These are phyloP conservation scores for Agrypnus murinus DNA, from an alignment of 2,888 invertebrate species.

Conservation along the genomic window DNA sequence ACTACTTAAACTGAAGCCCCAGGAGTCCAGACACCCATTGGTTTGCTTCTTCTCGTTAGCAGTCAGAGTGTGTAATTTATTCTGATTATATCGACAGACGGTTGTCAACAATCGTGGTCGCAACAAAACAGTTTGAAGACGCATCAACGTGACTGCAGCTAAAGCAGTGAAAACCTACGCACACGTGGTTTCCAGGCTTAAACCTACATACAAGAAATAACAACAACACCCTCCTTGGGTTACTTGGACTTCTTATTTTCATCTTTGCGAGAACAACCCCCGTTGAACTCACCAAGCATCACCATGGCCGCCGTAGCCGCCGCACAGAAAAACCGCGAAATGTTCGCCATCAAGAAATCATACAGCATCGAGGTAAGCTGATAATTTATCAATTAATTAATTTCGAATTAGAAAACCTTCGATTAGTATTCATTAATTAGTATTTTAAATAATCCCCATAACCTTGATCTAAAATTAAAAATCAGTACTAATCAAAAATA, in stretches of 20 bases:
- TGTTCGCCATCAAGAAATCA: slow-evolving; percentile 97
- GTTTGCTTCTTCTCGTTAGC: slow-evolving; percentile 66
- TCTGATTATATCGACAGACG: slow-evolving; percentile 68
- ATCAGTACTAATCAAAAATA: no score
- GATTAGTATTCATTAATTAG: no score
- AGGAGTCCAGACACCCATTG: slow-evolving; percentile 65
- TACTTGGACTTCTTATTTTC: slow-evolving; percentile 18
- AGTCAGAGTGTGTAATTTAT: slow-evolving; percentile 62
- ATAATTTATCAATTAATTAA: background rate
- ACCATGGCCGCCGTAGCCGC: slow-evolving; percentile 90
- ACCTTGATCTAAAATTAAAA: no score
- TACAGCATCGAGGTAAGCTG: slow-evolving; percentile 96
- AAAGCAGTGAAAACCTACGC: slow-evolving; percentile 70
- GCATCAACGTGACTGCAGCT: slow-evolving; percentile 75
- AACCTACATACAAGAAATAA: slow-evolving; percentile 44
- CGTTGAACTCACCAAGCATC: slow-evolving; percentile 37
- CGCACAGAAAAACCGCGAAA: slow-evolving; percentile 95
- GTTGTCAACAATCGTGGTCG: slow-evolving; percentile 75
- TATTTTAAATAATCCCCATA: no score
- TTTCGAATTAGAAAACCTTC: no score
- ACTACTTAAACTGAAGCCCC: slow-evolving; percentile 68
- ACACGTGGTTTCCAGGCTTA: slow-evolving; percentile 68
- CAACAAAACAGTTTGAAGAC: slow-evolving; percentile 67
- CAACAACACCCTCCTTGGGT: no score
- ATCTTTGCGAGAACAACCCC: slow-evolving; percentile 41